Conservation (phyloP, 2,888 invertebrate species). For the Andrena camellia region DNA sequence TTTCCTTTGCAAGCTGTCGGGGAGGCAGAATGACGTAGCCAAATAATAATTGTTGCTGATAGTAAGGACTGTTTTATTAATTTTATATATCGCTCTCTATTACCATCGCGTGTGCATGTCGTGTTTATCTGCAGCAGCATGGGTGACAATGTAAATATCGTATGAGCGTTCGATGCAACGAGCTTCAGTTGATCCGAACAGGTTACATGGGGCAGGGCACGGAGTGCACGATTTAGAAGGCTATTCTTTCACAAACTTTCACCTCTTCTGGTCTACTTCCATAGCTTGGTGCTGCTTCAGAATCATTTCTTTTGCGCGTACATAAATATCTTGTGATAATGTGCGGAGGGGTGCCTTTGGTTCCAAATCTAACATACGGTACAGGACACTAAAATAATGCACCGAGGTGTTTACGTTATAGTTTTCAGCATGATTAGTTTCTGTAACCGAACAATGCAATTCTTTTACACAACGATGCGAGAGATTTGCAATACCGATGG, state of each 20-base stretch:
- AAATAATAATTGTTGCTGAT: slow-evolving; percentile 84
- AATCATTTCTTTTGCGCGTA: slow-evolving; percentile 19
- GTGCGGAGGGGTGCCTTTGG: neutral
- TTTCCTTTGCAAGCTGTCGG: slow-evolving; percentile 83
- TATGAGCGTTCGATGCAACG: neutral
- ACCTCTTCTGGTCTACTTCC: neutral
- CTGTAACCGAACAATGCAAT: slow-evolving; percentile 8
- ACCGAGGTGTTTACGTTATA: slow-evolving; percentile 12
- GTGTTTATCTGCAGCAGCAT: slow-evolving; percentile 23
- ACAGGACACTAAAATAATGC: slow-evolving; percentile 41
- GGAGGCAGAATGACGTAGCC: slow-evolving; percentile 84
- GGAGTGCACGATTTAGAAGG: neutral
- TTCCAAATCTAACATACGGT: slow-evolving; percentile 28
- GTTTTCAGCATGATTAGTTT: slow-evolving; percentile 43
- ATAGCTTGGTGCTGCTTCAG: slow-evolving; percentile 24
- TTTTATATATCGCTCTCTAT: slow-evolving; percentile 67
- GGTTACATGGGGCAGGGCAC: neutral
- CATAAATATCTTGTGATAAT: slow-evolving; percentile 2
- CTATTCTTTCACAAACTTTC: neutral
- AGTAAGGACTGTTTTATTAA: slow-evolving; percentile 81
- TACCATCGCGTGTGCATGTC: slow-evolving; percentile 54
- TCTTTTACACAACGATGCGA: slow-evolving; percentile 18
- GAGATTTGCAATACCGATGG: slow-evolving; percentile 47
- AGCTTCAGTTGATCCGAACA: neutral
- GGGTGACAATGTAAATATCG: slow-evolving; percentile 5